Base-by-base conservation (phyloP, 30 jellyfish, hydroid and myxozoan genomes). In the Aurelia sp. region DNA sequence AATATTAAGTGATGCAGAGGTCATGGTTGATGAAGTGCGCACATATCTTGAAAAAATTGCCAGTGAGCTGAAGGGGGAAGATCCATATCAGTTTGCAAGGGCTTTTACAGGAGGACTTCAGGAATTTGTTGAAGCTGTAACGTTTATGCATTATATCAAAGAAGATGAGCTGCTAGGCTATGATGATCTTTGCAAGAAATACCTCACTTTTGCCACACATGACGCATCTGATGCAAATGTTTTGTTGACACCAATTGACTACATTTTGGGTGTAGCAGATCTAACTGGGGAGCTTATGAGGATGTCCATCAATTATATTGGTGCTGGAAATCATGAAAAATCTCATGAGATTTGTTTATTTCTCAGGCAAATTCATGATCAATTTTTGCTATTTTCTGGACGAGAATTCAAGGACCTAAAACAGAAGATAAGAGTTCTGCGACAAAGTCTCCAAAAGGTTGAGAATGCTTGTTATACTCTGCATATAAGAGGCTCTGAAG, bases 251-350 rank as follows among this genome's bases (percentile, higher is more conserved):
- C 94, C 84, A 13, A 21, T 40, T 18, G 98, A 93, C 69, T 93
- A 93, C 57, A 74, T 93, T 19, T 82, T 88, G 8, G 98, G 98
- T 4, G 69, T 93, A 30, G 98, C 97, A 30, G 98, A 93, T 44
- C 74, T 93, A 74, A 93, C 98, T 17, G 98, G 98, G 19, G 98
- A 93, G 82, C 68, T 93, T 13, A 93, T 93, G 98, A 79, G 96
- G 58, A 69, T 87, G 93, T 73, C 91, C 62, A 70, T 93, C 4
- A 83, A 93, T 57, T 66, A 75, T 37, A 57, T 93, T 22, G 87
- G 98, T 15, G 84, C 64, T 44, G 97, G 96, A 19, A 69, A 84
- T 23, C 82, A 59, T 8, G 91, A 69, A 61, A 87, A 71, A 30
- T 67, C 89, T 33, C 59, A 67, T 2, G 91, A 78, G 37, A 88